Evolutionary conservation across 2,888 invertebrate species (phyloP).

Genomic region (Aleiodes alternator): DNA sequence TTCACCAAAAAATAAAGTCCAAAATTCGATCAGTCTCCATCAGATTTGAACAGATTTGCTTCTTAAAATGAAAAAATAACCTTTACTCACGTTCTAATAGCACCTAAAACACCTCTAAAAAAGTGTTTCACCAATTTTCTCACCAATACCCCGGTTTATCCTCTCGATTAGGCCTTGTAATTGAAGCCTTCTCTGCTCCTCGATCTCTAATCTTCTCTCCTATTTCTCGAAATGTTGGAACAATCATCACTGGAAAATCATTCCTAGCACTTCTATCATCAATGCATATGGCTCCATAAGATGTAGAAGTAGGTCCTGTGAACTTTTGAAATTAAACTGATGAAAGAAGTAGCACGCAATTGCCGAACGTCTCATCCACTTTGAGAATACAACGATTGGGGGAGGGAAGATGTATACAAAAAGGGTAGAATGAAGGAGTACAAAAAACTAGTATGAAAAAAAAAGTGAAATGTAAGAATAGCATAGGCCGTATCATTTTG

Average conservation of each 20-base stretch:
- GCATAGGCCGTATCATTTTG: conserved; percentile 55
- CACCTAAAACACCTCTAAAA: no score
- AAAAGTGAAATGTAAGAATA: background rate
- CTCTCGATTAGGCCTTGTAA: no score
- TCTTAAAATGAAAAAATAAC: no score
- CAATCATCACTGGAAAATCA: background rate
- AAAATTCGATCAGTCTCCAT: no score
- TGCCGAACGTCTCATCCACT: conserved; percentile 5
- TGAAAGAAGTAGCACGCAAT: conserved; percentile 33
- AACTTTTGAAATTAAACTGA: conserved; percentile 18
- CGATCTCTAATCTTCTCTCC: no score
- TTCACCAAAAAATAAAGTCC: no score
- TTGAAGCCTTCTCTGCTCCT: no score
- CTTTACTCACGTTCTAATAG: no score
- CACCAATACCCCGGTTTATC: no score
- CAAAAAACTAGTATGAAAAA: conserved; percentile 13
- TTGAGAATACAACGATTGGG: background rate
- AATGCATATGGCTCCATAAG: conserved; percentile 19
- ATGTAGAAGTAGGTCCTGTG: conserved; percentile 35
- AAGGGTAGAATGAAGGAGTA: conserved; percentile 22
- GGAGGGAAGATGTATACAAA: conserved; percentile 12
- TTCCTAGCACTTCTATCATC: conserved; percentile 8
- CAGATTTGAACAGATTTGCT: no score
- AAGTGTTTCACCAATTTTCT: no score
- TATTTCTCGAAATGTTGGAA: no score